Conservation (phyloP, 2,888 invertebrate genomes). For the Salticus scenicus region DNA sequence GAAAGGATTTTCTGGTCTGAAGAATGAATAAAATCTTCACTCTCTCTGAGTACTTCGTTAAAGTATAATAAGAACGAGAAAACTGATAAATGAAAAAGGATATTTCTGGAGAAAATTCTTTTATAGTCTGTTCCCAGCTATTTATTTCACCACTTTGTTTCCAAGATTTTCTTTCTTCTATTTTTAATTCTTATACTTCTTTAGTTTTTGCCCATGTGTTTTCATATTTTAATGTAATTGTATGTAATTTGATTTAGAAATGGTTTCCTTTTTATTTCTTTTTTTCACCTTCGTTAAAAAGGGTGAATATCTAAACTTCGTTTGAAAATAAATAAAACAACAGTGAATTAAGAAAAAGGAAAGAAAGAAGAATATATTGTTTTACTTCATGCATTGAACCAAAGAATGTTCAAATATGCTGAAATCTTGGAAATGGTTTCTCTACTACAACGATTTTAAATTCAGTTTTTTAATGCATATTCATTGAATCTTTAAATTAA, state of each 20-base stretch:
- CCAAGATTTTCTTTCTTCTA: background rate
- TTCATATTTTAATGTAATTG: background rate
- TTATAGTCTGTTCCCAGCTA: background rate
- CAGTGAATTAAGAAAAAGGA: background rate
- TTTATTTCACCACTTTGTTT: conserved; percentile 2
- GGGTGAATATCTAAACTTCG: background rate
- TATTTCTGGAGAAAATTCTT: background rate
- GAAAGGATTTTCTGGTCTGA: too few species aligned
- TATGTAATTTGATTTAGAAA: background rate
- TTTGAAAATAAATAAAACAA: background rate
- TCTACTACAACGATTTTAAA: background rate
- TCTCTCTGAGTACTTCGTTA: background rate
- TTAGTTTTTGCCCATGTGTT: background rate
- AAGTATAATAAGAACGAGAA: background rate
- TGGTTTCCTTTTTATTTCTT: background rate
- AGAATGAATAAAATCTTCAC: background rate
- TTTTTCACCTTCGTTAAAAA: background rate
- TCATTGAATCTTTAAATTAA: too few species aligned
- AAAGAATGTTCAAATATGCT: background rate
- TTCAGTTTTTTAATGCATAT: too few species aligned
- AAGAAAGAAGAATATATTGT: background rate
- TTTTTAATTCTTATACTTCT: background rate
- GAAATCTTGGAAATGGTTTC: background rate
- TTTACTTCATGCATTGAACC: background rate
- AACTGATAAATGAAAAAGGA: background rate